Evolutionary conservation across 2,113 vertebrate genomes (phyloP), one percentile per base, ranked within the genome.

Genomic region (Sporophila hypoxantha): DNA sequence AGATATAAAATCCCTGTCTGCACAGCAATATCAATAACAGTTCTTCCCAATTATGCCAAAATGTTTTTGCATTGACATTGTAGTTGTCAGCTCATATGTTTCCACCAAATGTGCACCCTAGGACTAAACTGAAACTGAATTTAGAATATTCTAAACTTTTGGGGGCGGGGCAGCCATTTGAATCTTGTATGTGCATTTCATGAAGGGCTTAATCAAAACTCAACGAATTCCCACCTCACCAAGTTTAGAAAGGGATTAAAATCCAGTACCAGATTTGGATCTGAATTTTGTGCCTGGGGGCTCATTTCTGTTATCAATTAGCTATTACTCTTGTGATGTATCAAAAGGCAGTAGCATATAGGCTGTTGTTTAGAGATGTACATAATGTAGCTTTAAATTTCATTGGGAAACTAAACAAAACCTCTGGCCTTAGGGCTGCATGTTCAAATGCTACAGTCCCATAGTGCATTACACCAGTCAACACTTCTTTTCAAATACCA

Each of bases 341-440:
- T 92, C 90, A 95, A 95, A 95, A 95, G 86, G 82, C 91, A 84
- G 84, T 85, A 92, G 85, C 67, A 80, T 94, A 95, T 94, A 92
- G 91, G 85, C 91, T 92, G 84, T 78, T 94, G 93, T 95, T 95
- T 95, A 93, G 87, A 93, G 93, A 95, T 95, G 93, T 93, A 96
- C 94, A 94, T 96, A 96, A 96, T 93, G 94, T 93, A 90, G 93
- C 95, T 96, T 96, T 96, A 96, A 95, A 96, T 96, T 96, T 96
- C 96, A 98, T 97, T 98, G 97, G 97, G 97, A 97, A 98, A 98
- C 97, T 96, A 96, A 97, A 97, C 97, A 98, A 98, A 98, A 98
- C 98, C 97, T 96, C 93, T 97, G 96, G 97, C 98, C 98, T 95
- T 96, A 85, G 97, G 98, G 98, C 97, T 98, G 97, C 96, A 97